Conservation (phyloP, 2,113 vertebrate species). For the Lagenorhynchus albirostris region DNA sequence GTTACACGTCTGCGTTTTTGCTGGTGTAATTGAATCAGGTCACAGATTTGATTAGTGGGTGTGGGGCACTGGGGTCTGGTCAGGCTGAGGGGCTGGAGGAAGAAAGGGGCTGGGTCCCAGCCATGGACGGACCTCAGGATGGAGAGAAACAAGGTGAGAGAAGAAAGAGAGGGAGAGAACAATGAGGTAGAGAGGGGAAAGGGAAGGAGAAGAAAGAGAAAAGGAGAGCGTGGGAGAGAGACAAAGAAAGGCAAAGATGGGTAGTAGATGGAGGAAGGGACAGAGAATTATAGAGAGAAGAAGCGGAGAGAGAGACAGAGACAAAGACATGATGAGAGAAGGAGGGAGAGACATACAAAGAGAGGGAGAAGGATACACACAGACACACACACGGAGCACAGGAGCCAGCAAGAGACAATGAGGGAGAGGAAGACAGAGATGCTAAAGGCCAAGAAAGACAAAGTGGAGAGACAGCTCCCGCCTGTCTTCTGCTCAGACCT, state of each 20-base stretch:
- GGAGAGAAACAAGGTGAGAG: background rate
- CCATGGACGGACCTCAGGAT: background rate
- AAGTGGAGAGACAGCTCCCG: too few species aligned
- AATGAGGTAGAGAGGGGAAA: background rate
- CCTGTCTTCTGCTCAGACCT: background rate
- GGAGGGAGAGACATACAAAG: background rate
- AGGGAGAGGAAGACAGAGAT: background rate
- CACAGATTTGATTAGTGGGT: conserved; percentile 82
- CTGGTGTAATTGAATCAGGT: conserved; percentile 84
- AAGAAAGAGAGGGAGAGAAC: background rate
- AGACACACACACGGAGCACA: background rate
- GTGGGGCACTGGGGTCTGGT: conserved; percentile 70
- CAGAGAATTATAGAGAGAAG: background rate
- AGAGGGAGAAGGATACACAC: background rate
- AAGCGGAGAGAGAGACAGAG: background rate
- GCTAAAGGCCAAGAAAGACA: background rate
- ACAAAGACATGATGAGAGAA: background rate
- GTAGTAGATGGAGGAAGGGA: background rate
- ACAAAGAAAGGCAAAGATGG: background rate
- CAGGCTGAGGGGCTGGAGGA: conserved; percentile 44
- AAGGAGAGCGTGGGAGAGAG: background rate
- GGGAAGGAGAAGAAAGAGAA: background rate
- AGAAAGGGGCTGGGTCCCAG: background rate
- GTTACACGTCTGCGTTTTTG: conserved; percentile 82
- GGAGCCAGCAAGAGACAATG: background rate